Percentiles rank a stretch among this genome's conserved stretches.
Conservation (phyloP, 2,113 vertebrate species). For the Xiphophorus maculatus region DNA sequence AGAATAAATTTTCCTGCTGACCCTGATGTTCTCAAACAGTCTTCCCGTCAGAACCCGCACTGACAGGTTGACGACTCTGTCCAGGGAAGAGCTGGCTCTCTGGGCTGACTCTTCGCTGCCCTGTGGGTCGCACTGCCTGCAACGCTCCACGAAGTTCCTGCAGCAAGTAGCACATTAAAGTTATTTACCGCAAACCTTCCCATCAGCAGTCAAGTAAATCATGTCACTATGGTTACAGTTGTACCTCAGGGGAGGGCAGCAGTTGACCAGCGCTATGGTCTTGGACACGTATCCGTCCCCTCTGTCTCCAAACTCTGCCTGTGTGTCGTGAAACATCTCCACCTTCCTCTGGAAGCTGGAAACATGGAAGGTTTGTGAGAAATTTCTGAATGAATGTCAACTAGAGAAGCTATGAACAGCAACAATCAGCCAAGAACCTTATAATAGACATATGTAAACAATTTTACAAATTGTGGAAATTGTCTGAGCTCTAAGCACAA, state of each 20-base stretch:
- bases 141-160: constrained; percentile 85
- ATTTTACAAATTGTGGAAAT: background rate
- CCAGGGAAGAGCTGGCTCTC: constrained; percentile 81
- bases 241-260: constrained; percentile 87
- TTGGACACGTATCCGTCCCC: constrained; percentile 80
- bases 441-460: background rate
- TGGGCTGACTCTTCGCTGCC: constrained; percentile 82
- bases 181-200: background rate
- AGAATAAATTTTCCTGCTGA: constrained; percentile 53
- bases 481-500: background rate
- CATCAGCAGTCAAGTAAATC: background rate
- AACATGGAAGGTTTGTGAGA: constrained; percentile 13
- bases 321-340: constrained; percentile 86
- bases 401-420: background rate
- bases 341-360: constrained; percentile 89
- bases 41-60: constrained; percentile 82
- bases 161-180: background rate
- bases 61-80: constrained; percentile 84
- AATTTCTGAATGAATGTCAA: background rate
- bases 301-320: constrained; percentile 76
- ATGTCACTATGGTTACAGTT: background rate
- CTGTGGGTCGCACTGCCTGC: constrained; percentile 83
- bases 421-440: background rate
- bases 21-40: constrained; percentile 89
- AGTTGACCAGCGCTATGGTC: constrained; percentile 88